Base-by-base conservation (phyloP, 2,888 invertebrate species). In the Phaedon cochleariae region DNA sequence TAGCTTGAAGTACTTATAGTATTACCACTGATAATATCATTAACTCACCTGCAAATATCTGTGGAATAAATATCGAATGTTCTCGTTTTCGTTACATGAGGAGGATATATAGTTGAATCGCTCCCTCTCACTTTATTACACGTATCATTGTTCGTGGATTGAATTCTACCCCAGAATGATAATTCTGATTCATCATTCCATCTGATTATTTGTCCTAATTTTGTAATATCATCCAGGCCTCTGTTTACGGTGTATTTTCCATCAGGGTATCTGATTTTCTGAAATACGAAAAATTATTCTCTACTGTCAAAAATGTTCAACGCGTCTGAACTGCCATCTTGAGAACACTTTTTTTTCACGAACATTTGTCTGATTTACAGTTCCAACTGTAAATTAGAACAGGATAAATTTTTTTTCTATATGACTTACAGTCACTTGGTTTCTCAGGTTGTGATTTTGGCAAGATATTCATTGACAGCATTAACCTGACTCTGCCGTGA, bases 31-130 rank as follows among this genome's bases (percentile, higher is more conserved):
- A n/a, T n/a, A n/a, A n/a, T n/a, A n/a, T n/a, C n/a, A n/a, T n/a
- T n/a, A n/a, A n/a, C n/a, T n/a, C n/a, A 87, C 89, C 89, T 86
- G 83, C 92, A 93, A 69, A 93, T 86, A 75, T 92, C 92, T 0
- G 88, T 85, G 67, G 87, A 87, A 51, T 88, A 86, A 9, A 88
- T 86, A 76, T 85, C 83, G 21, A 88, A 71, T 22, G 83, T 81
- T 0, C 83, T 82, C 6, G 86, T 82, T 0, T 84, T 83, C 26
- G 85, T 80, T 3, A 85, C 70, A 68, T 89, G 88, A 0, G 93
- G 93, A 0, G 89, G 85, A 80, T 87, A 92, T 37, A 91, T 85
- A 0, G 88, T 81, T 0, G 86, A 79, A 74, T 89, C 89, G 0
- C 86, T 85, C 0, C 89, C 89, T 64, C 83, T 84, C 37, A 89